These are phyloP conservation scores for Platycnemis pennipes DNA, from an alignment of 2,888 invertebrate species.

Conservation along the genomic window DNA sequence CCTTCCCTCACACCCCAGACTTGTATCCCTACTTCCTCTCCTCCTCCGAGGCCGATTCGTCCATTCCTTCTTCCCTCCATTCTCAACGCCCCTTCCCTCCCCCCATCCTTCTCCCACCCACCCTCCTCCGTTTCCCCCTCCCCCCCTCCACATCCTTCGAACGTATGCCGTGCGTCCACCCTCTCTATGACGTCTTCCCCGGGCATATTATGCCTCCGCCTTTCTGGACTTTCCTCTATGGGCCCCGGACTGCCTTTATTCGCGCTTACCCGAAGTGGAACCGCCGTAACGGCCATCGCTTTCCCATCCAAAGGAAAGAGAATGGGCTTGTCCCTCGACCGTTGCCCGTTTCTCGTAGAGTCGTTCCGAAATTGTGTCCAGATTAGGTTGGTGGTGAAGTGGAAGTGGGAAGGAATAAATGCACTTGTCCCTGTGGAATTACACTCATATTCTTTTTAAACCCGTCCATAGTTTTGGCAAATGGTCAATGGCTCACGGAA, in stretches of 20 bases:
- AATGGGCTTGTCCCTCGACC: background rate
- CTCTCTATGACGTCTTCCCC: slow-evolving; percentile 1
- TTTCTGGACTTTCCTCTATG: background rate
- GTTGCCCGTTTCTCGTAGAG: no score
- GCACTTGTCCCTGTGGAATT: no score
- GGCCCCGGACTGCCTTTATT: background rate
- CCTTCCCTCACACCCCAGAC: slow-evolving; percentile 22
- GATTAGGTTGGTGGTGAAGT: no score
- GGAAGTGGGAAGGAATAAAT: no score
- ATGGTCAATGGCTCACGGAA: no score
- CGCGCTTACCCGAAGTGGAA: background rate
- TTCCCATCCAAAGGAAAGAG: background rate
- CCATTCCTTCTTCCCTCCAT: background rate
- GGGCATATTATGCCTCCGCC: background rate
- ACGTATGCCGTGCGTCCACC: background rate
- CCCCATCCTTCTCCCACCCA: background rate
- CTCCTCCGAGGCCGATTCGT: background rate
- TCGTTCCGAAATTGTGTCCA: no score
- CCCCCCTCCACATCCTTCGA: background rate
- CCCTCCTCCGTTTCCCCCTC: no score
- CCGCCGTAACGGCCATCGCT: background rate
- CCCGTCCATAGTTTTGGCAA: no score
- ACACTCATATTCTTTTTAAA: no score
- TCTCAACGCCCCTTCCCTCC: background rate
- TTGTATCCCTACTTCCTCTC: background rate